Conservation (phyloP, 2,888 invertebrate species). For the Furcula furcula region DNA sequence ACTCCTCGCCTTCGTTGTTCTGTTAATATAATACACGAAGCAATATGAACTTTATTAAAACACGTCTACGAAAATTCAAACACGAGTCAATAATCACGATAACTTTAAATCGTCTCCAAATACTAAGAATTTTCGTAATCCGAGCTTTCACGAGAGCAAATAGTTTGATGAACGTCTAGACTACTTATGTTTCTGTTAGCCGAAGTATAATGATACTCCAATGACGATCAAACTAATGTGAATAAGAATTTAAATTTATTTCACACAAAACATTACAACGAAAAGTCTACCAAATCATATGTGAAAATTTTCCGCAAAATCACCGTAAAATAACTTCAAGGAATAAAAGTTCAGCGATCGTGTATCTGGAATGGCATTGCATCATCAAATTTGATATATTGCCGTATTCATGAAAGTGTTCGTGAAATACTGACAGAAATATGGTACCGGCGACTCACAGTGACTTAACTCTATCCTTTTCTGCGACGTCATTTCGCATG, state of each 20-base stretch:
- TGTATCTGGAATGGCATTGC: constrained; percentile 11
- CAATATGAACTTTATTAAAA: too few relatives aligned
- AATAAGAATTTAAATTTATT: too few relatives aligned
- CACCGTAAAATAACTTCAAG: constrained; percentile 10
- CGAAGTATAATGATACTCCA: constrained; percentile 8
- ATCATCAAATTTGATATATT: constrained; percentile 13
- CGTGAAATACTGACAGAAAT: constrained; percentile 1
- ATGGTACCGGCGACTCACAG: neutral
- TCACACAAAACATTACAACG: too few relatives aligned
- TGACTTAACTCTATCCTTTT: constrained; percentile 10
- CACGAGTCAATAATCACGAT: too few relatives aligned
- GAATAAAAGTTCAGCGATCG: constrained; percentile 9
- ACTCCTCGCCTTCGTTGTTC: too few relatives aligned
- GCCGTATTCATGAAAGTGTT: constrained; percentile 10
- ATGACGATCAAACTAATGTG: too few relatives aligned
- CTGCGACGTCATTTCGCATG: constrained; percentile 3
- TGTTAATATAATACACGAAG: too few relatives aligned
- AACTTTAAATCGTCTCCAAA: constrained; percentile 3
- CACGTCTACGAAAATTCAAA: too few relatives aligned
- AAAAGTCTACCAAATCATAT: too few relatives aligned
- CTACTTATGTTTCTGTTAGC: constrained; percentile 4
- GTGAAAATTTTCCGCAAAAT: too few relatives aligned
- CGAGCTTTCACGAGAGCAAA: constrained; percentile 8
- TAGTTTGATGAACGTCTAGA: constrained; percentile 19
- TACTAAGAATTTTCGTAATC: constrained; percentile 2